Percentiles rank a stretch among this genome's conserved stretches.
Conservation (phyloP, 2,797 vertebrate species). For the Argya squamiceps region DNA sequence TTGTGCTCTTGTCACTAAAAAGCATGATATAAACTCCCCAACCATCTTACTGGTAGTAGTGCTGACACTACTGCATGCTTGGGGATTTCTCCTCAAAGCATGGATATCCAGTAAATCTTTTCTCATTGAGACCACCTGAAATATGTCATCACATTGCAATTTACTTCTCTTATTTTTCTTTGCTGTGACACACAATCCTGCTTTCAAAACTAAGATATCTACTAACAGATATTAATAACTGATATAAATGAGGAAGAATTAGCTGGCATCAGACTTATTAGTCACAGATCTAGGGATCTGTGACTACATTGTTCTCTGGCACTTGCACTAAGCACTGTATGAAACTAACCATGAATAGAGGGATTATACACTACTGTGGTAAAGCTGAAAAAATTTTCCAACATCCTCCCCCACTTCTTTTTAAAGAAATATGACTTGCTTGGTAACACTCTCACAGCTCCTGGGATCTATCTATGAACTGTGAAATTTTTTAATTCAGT, state of each 20-base stretch:
- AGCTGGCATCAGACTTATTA: background rate
- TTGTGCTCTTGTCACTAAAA: background rate
- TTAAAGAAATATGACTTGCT: background rate
- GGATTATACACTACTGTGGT: background rate
- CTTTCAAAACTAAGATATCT: background rate
- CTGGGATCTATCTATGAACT: background rate
- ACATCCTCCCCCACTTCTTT: background rate
- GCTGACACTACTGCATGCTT: background rate
- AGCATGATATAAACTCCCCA: background rate
- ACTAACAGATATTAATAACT: background rate
- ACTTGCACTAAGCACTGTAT: background rate
- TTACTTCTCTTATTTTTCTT: background rate
- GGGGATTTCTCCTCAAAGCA: background rate
- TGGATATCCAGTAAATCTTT: background rate
- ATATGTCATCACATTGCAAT: background rate
- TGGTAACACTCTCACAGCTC: background rate
- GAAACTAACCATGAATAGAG: background rate
- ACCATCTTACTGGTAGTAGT: background rate
- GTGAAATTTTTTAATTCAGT: background rate
- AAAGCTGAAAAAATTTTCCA: background rate
- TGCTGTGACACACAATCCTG: background rate
- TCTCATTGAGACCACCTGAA: background rate
- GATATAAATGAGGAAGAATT: background rate
- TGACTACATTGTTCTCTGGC: background rate
- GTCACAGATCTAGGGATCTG: background rate